phyloP scores from a whole-genome alignment of 2,797 vertebrate species.

The Sebastes goodei region DNA sequence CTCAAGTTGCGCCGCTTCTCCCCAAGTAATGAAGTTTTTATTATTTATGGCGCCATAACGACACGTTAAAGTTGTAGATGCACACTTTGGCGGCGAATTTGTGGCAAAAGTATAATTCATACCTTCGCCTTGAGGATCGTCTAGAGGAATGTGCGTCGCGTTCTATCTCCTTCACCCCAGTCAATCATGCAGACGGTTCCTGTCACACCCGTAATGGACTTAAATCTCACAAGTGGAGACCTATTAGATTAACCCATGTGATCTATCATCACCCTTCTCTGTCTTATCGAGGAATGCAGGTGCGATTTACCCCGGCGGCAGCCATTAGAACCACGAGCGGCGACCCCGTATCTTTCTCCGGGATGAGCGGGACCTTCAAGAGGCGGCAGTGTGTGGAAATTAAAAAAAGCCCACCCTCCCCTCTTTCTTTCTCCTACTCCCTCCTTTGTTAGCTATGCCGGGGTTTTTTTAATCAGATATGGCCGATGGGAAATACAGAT shows the following conservation, averaged over 20 bases:
- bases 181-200: constrained; percentile 37
- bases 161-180: constrained; percentile 6
- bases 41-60: constrained; percentile 12
- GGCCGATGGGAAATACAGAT: constrained; percentile 73
- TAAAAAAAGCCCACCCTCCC: constrained; percentile 26
- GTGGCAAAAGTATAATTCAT: constrained; percentile 9
- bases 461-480: constrained; percentile 73
- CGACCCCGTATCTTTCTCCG: constrained; percentile 44
- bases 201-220: constrained; percentile 50
- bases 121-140: constrained; percentile 11
- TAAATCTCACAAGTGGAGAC: constrained; percentile 54
- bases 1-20: background rate
- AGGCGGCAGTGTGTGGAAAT: constrained; percentile 57
- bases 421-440: background rate
- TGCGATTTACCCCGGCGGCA: constrained; percentile 39
- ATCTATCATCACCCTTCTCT: constrained; percentile 54
- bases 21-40: constrained; percentile 22
- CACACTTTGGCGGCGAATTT: constrained; percentile 1
- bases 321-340: constrained; percentile 47
- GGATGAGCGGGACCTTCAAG: constrained; percentile 61
- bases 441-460: constrained; percentile 55
- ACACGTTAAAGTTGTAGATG: constrained; percentile 1
- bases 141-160: background rate
- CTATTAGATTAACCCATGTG: constrained; percentile 61
- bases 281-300: constrained; percentile 37